Evolutionary conservation across 1,140 invertebrate species (phyloP), one percentile per base, ranked within the genome.

Genomic region (Tribolium castaneum): DNA sequence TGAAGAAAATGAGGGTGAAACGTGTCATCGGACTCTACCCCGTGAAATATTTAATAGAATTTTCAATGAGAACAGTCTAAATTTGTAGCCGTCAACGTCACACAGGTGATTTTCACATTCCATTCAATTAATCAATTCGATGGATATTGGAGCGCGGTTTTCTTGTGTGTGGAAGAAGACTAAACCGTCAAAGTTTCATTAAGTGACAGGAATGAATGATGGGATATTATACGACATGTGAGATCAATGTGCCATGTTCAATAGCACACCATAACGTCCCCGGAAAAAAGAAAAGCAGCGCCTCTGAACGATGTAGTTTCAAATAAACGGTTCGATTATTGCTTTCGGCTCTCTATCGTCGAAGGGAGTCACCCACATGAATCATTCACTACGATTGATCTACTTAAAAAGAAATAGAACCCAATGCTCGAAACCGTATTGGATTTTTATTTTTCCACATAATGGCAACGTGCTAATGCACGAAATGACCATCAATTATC

Each of bases 291-390:
- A 75, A 78, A 25, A 59, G 22, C 59, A 66, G 59, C 30, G 30
- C 71, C 45, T 62, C 35, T 34, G 74, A 78, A 66, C 71, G 71
- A 78, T 78, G 51, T 70, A 66, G 52, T 76, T 76, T 79, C 74
- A 54, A 76, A 79, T 79, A 79, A 79, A 79, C 75, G 78, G 73
- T 76, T 76, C 78, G 74, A 76, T 76, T 79, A 76, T 79, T 76
- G 74, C 78, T 45, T 78, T 78, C 59, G 72, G 45, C 16, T 78
- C 56, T 70, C 22, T 62, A 50, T 71, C 70, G 70, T 59, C 49
- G 76, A 39, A 50, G 70, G 54, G 72, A 62, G 45, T 75, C 19
- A 73, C 56, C 56, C 34, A 66, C 78, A 79, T 76, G 75, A 79
- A 79, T 79, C 78, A 79, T 79, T 79, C 78, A 66, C 45, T 51